Evolutionary conservation across 2,888 invertebrate genomes (phyloP).

Genomic region (Choristoneura rosaceana): DNA sequence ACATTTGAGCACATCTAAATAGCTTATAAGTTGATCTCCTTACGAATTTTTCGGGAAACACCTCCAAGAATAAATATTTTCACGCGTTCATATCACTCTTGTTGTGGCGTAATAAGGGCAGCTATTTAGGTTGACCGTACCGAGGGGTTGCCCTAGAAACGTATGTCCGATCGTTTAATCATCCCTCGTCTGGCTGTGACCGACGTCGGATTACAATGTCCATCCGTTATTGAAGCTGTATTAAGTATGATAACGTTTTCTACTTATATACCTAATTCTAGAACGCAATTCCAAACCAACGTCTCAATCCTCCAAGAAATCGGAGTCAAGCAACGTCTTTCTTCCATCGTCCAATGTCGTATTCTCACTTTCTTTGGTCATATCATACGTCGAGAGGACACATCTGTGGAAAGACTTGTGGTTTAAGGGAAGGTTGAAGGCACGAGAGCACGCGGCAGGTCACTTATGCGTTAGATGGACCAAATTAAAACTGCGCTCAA

Average conservation of each 20-base stretch:
- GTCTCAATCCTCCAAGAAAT: no score
- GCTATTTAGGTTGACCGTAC: slow-evolving; percentile 24
- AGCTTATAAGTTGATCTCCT: slow-evolving; percentile 8
- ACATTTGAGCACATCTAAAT: slow-evolving; percentile 25
- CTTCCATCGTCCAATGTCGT: no score
- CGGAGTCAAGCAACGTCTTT: no score
- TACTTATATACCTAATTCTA: background rate
- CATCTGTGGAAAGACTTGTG: no score
- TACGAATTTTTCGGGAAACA: slow-evolving; percentile 28
- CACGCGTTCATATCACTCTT: slow-evolving; percentile 27
- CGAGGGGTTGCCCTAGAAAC: slow-evolving; percentile 29
- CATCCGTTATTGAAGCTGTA: background rate
- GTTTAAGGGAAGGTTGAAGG: no score
- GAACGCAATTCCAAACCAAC: no score
- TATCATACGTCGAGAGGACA: no score
- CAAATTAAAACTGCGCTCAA: no score
- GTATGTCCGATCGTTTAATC: slow-evolving; percentile 13
- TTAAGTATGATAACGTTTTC: background rate
- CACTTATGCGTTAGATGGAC: no score
- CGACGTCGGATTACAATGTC: slow-evolving; percentile 6
- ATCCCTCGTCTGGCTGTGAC: slow-evolving; percentile 14
- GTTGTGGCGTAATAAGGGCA: slow-evolving; percentile 24
- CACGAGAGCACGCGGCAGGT: no score
- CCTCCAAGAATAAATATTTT: slow-evolving; percentile 23
- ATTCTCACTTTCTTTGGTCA: no score